phyloP scores from a whole-genome alignment of 2,888 invertebrate species.

The Drosophila nr. fundita region DNA sequence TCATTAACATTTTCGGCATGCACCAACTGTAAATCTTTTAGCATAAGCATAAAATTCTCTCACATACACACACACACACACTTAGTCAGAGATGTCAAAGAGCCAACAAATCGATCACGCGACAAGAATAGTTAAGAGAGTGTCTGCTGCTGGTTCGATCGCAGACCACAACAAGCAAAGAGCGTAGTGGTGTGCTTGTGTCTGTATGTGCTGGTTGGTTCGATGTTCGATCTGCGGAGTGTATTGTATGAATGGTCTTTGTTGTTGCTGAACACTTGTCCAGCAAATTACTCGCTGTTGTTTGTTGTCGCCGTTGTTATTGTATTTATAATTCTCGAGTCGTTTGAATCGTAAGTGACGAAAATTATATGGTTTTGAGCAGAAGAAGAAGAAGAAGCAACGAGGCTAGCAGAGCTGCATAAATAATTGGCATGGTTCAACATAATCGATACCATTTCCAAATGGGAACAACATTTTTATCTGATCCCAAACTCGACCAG shows the following conservation, averaged over 20 bases:
- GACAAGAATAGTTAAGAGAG: conserved; percentile 26
- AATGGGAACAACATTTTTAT: not conserved
- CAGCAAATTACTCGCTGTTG: conserved; percentile 15
- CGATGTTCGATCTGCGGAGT: conserved; percentile 13
- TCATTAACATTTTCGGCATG: conserved; percentile 78
- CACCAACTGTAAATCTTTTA: conserved; percentile 78
- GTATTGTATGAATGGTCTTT: conserved; percentile 19
- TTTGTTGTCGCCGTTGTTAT: conserved; percentile 24
- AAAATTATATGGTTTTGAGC: conserved; percentile 14
- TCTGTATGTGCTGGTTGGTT: conserved; percentile 7
- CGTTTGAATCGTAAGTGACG: conserved; percentile 19
- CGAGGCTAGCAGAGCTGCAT: not conserved
- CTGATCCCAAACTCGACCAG: not conserved
- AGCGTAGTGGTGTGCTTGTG: not conserved
- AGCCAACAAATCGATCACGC: conserved; percentile 43
- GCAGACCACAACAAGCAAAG: conserved; percentile 6
- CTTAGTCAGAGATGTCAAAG: conserved; percentile 22
- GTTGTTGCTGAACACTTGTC: conserved; percentile 30
- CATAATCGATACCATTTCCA: not conserved
- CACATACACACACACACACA: conserved; percentile 31
- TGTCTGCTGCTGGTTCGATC: not conserved
- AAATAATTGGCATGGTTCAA: not conserved
- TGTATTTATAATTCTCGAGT: conserved; percentile 33
- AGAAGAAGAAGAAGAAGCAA: not conserved
- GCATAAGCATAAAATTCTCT: conserved; percentile 70